These are phyloP conservation scores for Stichodactyla helianthus DNA, from an alignment of 64 coral and sea anemone species.

Conservation along the genomic window DNA sequence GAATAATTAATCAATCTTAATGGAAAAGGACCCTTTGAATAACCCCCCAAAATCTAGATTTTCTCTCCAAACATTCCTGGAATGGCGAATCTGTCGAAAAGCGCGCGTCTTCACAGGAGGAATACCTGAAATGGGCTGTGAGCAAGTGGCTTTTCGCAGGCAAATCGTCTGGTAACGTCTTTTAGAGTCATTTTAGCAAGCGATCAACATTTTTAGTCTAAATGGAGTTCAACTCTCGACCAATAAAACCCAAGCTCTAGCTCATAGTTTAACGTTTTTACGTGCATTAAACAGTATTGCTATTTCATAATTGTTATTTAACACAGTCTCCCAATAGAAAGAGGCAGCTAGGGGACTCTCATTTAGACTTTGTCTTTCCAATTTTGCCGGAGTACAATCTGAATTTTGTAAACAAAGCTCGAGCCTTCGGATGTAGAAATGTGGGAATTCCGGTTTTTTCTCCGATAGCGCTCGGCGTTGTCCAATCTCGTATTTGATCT, in stretches of 20 bases:
- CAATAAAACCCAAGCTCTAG: background rate
- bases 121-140: background rate
- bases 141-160: background rate
- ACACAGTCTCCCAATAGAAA: background rate
- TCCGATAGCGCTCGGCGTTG: background rate
- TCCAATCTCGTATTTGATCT: conserved; percentile 25
- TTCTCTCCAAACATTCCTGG: background rate
- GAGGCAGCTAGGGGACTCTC: background rate
- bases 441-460: conserved; percentile 14
- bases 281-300: background rate
- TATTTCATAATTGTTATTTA: conserved; percentile 12
- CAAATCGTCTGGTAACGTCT: background rate
- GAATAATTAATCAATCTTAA: background rate
- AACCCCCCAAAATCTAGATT: background rate
- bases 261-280: conserved; percentile 6
- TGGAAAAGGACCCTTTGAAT: background rate
- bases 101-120: background rate
- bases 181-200: conserved; percentile 6
- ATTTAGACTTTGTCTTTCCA: background rate
- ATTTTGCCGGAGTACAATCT: background rate
- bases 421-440: conserved; percentile 11
- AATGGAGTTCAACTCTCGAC: conserved; percentile 5
- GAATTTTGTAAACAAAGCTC: background rate
- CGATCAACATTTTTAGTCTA: background rate
- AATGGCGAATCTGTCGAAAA: background rate